Percentiles rank a stretch among this genome's conserved stretches.
Evolutionary conservation across 23 tunicate species (phyloP).

Genomic region (Oikopleura vanhoeffeni): DNA sequence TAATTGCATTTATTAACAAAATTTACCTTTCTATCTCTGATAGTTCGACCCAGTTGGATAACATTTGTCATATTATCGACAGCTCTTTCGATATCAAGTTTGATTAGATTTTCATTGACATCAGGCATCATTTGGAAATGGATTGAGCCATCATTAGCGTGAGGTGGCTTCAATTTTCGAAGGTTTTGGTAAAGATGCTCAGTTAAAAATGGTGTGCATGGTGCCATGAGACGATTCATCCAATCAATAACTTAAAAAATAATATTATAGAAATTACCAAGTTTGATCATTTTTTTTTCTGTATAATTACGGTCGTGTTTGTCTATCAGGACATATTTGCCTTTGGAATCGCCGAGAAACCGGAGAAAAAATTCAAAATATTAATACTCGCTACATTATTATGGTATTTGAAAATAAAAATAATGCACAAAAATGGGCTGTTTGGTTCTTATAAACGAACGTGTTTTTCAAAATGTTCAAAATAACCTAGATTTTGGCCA

Average conservation of each 20-base stretch:
- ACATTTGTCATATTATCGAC: slow-evolving; percentile 72
- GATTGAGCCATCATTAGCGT: slow-evolving; percentile 22
- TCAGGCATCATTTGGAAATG: slow-evolving; percentile 78
- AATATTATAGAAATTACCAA: too few relatives aligned
- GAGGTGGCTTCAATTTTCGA: slow-evolving; percentile 27
- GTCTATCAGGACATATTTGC: too few relatives aligned
- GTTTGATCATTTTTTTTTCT: too few relatives aligned
- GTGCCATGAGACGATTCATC: slow-evolving; percentile 25
- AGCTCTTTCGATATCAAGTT: slow-evolving; percentile 53
- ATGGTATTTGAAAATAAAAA: too few relatives aligned
- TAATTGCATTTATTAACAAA: background rate
- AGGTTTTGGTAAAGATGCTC: slow-evolving; percentile 91
- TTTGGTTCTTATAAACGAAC: too few relatives aligned
- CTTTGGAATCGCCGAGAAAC: too few relatives aligned
- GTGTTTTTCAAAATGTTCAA: too few relatives aligned
- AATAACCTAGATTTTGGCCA: too few relatives aligned
- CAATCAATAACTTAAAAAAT: slow-evolving; percentile 5
- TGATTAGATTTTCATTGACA: slow-evolving; percentile 36
- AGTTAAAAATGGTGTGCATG: slow-evolving; percentile 80
- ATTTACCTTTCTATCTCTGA: slow-evolving; percentile 57
- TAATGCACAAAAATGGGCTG: too few relatives aligned
- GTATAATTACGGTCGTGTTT: too few relatives aligned
- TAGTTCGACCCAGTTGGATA: slow-evolving; percentile 66
- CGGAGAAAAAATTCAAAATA: too few relatives aligned
- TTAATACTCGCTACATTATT: too few relatives aligned